These are phyloP conservation scores for Atherinosoma microstoma DNA, from an alignment of 2,797 vertebrate species.

Conservation along the genomic window DNA sequence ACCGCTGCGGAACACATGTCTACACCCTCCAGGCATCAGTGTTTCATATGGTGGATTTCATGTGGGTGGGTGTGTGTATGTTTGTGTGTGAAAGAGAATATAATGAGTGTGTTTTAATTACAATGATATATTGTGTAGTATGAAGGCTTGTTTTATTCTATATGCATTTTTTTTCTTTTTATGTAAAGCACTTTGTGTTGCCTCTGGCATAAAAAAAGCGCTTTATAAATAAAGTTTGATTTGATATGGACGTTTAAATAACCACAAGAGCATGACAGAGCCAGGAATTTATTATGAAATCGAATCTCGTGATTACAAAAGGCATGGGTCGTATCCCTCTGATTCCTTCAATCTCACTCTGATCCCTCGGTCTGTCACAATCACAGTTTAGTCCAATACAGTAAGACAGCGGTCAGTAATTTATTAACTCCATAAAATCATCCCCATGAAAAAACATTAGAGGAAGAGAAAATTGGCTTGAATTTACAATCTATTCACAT, in stretches of 20 bases:
- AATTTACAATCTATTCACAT: background rate
- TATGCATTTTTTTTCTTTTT: no score
- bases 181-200: no score
- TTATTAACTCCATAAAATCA: constrained; percentile 12
- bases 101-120: no score
- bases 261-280: constrained; percentile 28
- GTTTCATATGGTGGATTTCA: constrained; percentile 23
- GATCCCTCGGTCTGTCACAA: constrained; percentile 21
- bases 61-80: no score
- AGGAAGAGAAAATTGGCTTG: background rate
- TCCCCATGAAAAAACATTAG: background rate
- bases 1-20: constrained; percentile 34
- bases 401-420: constrained; percentile 16
- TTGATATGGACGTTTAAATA: constrained; percentile 30
- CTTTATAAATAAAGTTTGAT: no score
- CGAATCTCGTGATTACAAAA: constrained; percentile 35
- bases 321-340: constrained; percentile 16
- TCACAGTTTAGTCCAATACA: constrained; percentile 9
- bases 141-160: no score
- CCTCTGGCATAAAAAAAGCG: no score
- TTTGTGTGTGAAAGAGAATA: no score
- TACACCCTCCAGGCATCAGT: constrained; percentile 37
- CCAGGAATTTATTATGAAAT: constrained; percentile 30
- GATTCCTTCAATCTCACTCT: constrained; percentile 17
- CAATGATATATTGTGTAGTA: no score